Percentiles rank a stretch among this genome's conserved stretches.
phyloP scores from a whole-genome alignment of 2,113 vertebrate genomes.

The Crypturellus undulatus region DNA sequence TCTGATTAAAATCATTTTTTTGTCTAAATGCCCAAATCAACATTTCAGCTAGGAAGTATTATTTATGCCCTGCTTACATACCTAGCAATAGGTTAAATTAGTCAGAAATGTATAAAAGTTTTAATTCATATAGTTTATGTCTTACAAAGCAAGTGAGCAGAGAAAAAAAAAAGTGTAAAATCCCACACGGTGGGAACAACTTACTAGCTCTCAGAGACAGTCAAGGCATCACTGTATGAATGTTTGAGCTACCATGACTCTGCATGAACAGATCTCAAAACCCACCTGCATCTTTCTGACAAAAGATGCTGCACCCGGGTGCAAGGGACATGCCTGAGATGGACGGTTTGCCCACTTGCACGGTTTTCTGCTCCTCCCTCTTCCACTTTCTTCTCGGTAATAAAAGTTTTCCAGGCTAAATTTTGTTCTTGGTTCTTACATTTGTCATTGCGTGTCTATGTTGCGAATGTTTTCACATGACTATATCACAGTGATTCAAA shows the following conservation, averaged over 20 bases:
- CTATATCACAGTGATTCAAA: not conserved
- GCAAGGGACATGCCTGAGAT: not conserved
- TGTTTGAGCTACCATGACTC: not conserved
- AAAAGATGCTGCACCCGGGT: not conserved
- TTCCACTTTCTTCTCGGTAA: not conserved
- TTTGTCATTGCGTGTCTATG: not conserved
- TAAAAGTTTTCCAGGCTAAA: not conserved
- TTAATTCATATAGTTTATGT: not conserved
- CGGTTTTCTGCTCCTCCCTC: not conserved
- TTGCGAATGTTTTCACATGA: conserved; percentile 23
- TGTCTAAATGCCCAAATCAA: not conserved
- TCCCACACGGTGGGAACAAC: not conserved
- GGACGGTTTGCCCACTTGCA: not conserved
- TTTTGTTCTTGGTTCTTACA: not conserved
- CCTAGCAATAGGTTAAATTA: not conserved
- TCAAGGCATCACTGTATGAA: not conserved
- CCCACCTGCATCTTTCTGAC: not conserved
- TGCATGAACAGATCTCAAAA: not conserved
- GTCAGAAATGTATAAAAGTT: not conserved
- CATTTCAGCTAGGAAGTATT: not conserved
- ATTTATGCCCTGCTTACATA: not conserved
- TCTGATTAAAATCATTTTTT: not conserved
- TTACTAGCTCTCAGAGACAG: not conserved
- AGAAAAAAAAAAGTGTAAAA: not conserved
- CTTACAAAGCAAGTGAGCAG: not conserved